phyloP scores from a whole-genome alignment of 1,140 invertebrate species.

The Anadara kagoshimensis region DNA sequence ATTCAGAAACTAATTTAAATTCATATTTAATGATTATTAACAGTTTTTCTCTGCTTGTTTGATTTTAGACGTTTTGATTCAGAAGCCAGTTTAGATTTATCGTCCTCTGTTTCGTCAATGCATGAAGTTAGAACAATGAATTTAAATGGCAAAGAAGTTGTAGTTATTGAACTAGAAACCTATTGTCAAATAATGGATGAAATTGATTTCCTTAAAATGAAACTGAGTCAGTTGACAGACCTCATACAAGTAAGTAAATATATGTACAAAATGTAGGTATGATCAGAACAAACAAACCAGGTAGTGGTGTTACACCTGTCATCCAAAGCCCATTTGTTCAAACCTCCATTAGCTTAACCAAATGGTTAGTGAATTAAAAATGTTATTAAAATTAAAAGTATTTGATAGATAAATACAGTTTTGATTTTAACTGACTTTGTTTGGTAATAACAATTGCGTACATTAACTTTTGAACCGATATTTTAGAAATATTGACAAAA shows the following conservation, averaged over 20 bases:
- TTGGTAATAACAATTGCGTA: no score
- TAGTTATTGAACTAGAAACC: constrained; percentile 39
- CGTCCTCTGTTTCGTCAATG: constrained; percentile 24
- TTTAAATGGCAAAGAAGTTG: constrained; percentile 44
- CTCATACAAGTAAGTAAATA: constrained; percentile 34
- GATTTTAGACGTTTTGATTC: constrained; percentile 41
- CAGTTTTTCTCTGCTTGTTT: not conserved
- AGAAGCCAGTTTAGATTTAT: constrained; percentile 32
- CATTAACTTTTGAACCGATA: no score
- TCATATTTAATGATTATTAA: not conserved
- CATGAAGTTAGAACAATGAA: constrained; percentile 40
- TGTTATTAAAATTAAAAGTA: no score
- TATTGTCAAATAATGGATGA: constrained; percentile 43
- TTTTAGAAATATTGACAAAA: no score
- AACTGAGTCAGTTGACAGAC: constrained; percentile 43
- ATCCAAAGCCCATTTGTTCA: no score
- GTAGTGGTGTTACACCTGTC: no score
- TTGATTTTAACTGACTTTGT: no score
- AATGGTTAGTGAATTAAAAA: no score
- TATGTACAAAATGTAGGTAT: no score
- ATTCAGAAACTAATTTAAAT: not conserved
- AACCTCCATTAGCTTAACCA: no score
- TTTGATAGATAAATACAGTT: no score
- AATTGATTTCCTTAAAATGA: constrained; percentile 34
- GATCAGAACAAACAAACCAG: no score